Evolutionary conservation across 2,797 vertebrate genomes (phyloP).

Genomic region (Rallus crepitans): DNA sequence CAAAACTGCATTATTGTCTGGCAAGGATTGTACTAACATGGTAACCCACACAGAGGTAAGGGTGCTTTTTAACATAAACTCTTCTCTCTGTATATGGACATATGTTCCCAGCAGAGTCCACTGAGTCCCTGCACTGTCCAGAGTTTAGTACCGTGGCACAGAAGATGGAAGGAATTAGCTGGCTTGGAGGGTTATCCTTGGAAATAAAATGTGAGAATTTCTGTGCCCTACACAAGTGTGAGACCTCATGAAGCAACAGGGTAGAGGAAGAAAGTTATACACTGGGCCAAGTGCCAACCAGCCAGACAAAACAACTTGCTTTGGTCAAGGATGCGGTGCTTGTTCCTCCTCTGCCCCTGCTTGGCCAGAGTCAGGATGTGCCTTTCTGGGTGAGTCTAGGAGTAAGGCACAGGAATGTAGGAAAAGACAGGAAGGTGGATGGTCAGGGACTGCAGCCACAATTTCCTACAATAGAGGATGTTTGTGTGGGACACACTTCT

Average conservation of each 20-base stretch:
- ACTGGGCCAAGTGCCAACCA: background rate
- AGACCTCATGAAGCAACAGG: background rate
- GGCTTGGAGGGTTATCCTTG: background rate
- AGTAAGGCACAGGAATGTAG: background rate
- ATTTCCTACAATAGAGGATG: background rate
- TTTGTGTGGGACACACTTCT: background rate
- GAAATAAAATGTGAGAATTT: background rate
- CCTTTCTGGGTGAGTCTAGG: background rate
- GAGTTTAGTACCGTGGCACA: background rate
- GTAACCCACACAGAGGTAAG: background rate
- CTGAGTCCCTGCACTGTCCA: background rate
- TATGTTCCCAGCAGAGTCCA: background rate
- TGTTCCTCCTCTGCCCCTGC: background rate
- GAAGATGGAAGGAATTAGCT: background rate
- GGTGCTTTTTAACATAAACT: background rate
- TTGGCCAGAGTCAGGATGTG: background rate
- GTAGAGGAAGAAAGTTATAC: background rate
- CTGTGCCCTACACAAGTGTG: background rate
- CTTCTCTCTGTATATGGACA: background rate
- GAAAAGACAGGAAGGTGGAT: background rate
- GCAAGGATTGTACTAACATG: background rate
- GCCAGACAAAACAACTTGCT: background rate
- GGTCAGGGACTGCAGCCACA: background rate
- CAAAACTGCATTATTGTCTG: background rate
- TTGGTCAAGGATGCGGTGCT: background rate